Base-by-base conservation (phyloP, 2,113 vertebrate genomes). In the Conger conger region DNA sequence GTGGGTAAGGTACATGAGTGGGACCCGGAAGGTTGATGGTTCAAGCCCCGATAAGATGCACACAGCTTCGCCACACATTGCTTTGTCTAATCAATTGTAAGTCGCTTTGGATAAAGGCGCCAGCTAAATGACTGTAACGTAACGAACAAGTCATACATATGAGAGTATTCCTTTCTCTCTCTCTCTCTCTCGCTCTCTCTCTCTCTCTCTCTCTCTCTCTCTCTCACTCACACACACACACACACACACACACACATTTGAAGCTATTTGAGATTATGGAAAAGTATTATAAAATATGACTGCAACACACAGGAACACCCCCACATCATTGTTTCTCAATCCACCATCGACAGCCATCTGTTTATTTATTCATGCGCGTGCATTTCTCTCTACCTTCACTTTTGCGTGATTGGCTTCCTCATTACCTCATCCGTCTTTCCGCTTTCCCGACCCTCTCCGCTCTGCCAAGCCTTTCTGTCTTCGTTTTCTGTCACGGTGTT, bases 401-500 rank as follows among this genome's bases (percentile, higher is more conserved):
- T 73, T 30, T 73, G 68, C 9, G 30, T 73, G 18, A 23, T 57
- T 57, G 40, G 40, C 80, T 89, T 82, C 83, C 85, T 83, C 73
- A 87, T 63, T 5, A 63, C 57, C 57, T 5, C 57, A 57, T 63
- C 18, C 4, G 57, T 63, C 4, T 27, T 23, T 68, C 20, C 27
- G 20, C 60, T n/a, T 68, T 68, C 27, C 6, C 5, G 20, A 68
- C 20, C 63, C 87, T 83, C 23, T 13, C 35, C 83, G 60, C 82
- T 83, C 23, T 79, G 68, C 36, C 54, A 77, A 77, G 54, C 7
- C 2, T 36, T 36, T 85, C 79, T 86, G 60, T 84, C 73, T 85
- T 81, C 86, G 88, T 83, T 86, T 89, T 88, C 86, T 63, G 68
- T 33, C 88, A 68, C 68, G 84, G 35, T 88, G 85, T 90, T 90